phyloP scores from a whole-genome alignment of 2,888 invertebrate species.

The Buathra laborator region DNA sequence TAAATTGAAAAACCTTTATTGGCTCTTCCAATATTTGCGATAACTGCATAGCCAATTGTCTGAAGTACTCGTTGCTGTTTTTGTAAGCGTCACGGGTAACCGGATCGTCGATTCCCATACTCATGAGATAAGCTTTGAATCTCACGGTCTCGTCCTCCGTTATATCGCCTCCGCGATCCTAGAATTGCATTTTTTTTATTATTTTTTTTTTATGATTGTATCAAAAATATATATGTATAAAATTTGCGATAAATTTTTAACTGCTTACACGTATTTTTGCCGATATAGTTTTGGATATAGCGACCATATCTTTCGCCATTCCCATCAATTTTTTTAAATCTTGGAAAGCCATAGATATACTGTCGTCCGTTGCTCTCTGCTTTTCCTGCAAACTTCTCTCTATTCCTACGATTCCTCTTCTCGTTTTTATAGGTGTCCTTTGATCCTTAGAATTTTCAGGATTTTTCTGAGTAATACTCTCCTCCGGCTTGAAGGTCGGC shows the following conservation, averaged over 20 bases:
- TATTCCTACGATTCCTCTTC: conserved; percentile 98
- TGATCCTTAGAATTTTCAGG: conserved; percentile 68
- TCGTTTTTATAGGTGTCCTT: conserved; percentile 88
- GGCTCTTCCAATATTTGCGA: conserved; percentile 93
- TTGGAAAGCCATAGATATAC: conserved; percentile 97
- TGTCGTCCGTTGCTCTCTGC: conserved; percentile 95
- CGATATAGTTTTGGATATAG: conserved; percentile 95
- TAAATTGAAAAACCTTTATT: conserved; percentile 88
- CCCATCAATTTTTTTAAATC: conserved; percentile 97
- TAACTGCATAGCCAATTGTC: conserved; percentile 94
- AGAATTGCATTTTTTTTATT: conserved; percentile 50
- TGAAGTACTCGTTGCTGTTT: conserved; percentile 94
- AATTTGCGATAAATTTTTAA: too few species aligned
- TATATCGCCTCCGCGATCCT: conserved; percentile 97
- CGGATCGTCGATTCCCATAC: conserved; percentile 98
- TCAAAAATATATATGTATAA: too few species aligned
- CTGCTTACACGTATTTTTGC: conserved; percentile 92
- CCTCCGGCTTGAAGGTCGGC: conserved; percentile 72
- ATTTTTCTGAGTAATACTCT: conserved; percentile 29
- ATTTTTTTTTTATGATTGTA: too few species aligned
- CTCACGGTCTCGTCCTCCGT: conserved; percentile 98
- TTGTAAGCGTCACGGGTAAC: conserved; percentile 97
- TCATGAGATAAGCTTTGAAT: conserved; percentile 98
- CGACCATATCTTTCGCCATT: conserved; percentile 99
- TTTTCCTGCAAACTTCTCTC: conserved; percentile 96